These are phyloP conservation scores for Pseudolaguvia tuberculata DNA, from an alignment of 2,113 vertebrate species.

Conservation along the genomic window DNA sequence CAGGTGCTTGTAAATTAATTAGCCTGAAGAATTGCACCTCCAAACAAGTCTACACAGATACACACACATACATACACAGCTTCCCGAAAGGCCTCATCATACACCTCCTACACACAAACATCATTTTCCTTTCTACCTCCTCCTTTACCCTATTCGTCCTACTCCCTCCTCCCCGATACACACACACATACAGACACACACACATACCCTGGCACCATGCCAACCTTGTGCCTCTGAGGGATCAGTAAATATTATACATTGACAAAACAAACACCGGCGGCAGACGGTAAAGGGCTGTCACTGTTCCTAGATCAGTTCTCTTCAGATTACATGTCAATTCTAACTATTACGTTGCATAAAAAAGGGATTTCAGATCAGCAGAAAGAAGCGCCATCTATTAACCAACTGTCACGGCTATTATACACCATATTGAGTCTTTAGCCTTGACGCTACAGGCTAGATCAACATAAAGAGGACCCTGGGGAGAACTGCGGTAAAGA, in stretches of 20 bases:
- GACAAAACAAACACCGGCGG: conserved; percentile 85
- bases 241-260: conserved; percentile 94
- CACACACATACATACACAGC: conserved; percentile 52
- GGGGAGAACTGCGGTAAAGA: conserved; percentile 30
- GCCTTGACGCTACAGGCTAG: conserved; percentile 22
- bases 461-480: conserved; percentile 47
- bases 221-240: conserved; percentile 72
- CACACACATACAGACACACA: conserved; percentile 22
- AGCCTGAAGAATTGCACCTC: conserved; percentile 85
- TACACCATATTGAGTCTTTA: conserved; percentile 73
- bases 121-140: conserved; percentile 12
- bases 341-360: background rate
- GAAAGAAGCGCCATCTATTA: conserved; percentile 3
- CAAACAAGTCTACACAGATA: conserved; percentile 69
- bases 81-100: background rate
- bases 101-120: conserved; percentile 6
- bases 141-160: background rate
- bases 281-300: conserved; percentile 82
- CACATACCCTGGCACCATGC: conserved; percentile 74
- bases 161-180: background rate
- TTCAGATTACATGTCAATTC: background rate
- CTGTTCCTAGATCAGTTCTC: conserved; percentile 58
- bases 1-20: conserved; percentile 92
- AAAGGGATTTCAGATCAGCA: conserved; percentile 32
- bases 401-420: conserved; percentile 68